phyloP scores from a whole-genome alignment of 2,888 invertebrate genomes.

The Drosophila niveifrons region DNA sequence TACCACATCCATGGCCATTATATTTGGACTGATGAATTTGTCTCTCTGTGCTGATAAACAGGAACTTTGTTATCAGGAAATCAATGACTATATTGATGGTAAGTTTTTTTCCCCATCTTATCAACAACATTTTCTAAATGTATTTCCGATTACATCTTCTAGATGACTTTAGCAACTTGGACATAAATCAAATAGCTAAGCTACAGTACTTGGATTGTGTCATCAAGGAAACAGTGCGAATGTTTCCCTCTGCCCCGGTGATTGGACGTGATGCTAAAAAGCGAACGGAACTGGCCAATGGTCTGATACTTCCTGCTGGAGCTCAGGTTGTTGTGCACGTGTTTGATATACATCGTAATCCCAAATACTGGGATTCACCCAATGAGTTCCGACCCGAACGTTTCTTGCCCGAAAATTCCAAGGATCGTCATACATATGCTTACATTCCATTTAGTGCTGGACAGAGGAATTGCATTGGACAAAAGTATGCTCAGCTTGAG shows the following conservation, averaged over 20 bases:
- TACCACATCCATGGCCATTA: conserved; percentile 77
- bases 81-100: conserved; percentile 72
- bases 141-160: neutral
- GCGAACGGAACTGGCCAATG: conserved; percentile 68
- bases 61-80: conserved; percentile 73
- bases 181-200: conserved; percentile 49
- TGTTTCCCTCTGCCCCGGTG: conserved; percentile 89
- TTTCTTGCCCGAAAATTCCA: conserved; percentile 86
- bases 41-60: conserved; percentile 70
- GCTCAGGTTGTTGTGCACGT: conserved; percentile 70
- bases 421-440: conserved; percentile 74
- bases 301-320: conserved; percentile 71
- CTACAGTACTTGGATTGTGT: conserved; percentile 65
- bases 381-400: conserved; percentile 80
- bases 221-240: conserved; percentile 79
- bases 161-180: conserved; percentile 64
- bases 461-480: conserved; percentile 82
- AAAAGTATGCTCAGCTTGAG: conserved; percentile 79
- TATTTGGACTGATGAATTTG: conserved; percentile 77
- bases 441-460: conserved; percentile 84
- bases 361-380: conserved; percentile 73
- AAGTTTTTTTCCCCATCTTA: neutral
- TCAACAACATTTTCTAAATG: no score
- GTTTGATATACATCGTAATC: conserved; percentile 76
- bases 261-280: conserved; percentile 86